Base-by-base conservation (phyloP, 2,113 vertebrate species). In the Cyanocitta stelleri region DNA sequence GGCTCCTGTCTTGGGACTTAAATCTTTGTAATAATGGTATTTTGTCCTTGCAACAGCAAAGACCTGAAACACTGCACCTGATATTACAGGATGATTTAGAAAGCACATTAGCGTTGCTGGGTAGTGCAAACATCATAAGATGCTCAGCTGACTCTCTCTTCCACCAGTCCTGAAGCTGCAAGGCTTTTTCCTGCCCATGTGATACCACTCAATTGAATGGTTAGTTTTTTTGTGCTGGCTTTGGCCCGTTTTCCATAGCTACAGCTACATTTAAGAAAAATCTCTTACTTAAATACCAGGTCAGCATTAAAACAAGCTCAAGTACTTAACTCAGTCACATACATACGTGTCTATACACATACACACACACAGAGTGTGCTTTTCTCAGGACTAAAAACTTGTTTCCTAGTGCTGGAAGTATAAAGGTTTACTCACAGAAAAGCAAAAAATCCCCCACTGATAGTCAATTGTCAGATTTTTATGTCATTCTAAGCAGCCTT, bases 261-360 rank as follows among this genome's bases (percentile, higher is more conserved):
- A 7, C 46, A 79, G 37, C n/a, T 83, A 39, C 20, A 63, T 12
- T 35, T 77, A 41, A 58, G 59, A 74, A 90, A 68, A 76, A 62
- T 52, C 18, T 90, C 73, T 16, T 7, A 51, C 37, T 85, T 41
- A 58, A 61, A 46, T 2, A 1, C 33, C 62, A 79, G 27, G 26
- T 29, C 46, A 82, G 41, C 49, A 54, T 68, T 91, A 72, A 73
- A 93, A 68, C 37, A 82, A 73, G 44, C 12, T 27, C 0, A 0
- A 21, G 13, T 33, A 59, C 72, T 71, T 39, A 76, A 62, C 32
- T 85, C 55, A 12, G 35, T 81, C 43, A 63, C 44, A 18, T 11
- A 58, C 0, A 1, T 1, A 1, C 1, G 9, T 5, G 12, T 76
- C 7, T 26, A 5, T 7, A 55, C 14, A 41, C 11, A 54, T 8